A percentile compares a stretch with the other conserved stretches of the same genome.
phyloP scores from a whole-genome alignment of 2,113 vertebrate species.

The Coregonus clupeaformis region DNA sequence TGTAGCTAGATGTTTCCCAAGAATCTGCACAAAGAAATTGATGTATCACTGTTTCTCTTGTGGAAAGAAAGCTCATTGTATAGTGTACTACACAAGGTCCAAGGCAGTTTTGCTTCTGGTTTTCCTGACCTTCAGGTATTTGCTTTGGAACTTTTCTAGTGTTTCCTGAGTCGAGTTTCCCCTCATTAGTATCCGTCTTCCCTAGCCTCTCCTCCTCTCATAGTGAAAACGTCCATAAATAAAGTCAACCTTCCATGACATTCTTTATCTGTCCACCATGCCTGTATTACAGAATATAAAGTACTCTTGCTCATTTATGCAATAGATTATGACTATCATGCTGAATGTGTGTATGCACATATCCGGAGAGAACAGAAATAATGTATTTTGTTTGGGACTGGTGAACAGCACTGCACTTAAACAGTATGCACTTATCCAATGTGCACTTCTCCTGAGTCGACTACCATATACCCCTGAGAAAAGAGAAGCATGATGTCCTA shows the following conservation, averaged over 20 bases:
- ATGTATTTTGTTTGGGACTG: no score
- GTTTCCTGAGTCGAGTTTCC: neutral
- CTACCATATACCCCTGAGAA: slow-evolving; percentile 6
- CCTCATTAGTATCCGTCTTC: neutral
- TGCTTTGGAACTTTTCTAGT: neutral
- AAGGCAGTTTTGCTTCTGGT: neutral
- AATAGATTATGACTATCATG: no score
- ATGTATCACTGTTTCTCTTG: no score
- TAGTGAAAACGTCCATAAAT: neutral
- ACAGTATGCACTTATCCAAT: neutral
- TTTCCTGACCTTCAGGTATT: neutral
- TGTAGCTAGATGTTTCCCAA: no score
- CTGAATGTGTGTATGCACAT: no score
- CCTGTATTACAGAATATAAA: no score
- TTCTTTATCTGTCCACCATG: neutral
- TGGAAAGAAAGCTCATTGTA: no score
- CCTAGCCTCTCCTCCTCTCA: neutral
- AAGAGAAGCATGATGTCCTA: slow-evolving; percentile 3
- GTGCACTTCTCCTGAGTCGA: neutral
- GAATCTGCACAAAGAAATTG: no score
- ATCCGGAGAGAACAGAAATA: no score
- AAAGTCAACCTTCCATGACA: neutral
- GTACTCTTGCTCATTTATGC: no score
- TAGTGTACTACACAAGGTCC: no score
- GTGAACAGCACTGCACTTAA: no score